phyloP scores from a whole-genome alignment of 2,113 vertebrate species.

The Anarhynchus alexandrinus region DNA sequence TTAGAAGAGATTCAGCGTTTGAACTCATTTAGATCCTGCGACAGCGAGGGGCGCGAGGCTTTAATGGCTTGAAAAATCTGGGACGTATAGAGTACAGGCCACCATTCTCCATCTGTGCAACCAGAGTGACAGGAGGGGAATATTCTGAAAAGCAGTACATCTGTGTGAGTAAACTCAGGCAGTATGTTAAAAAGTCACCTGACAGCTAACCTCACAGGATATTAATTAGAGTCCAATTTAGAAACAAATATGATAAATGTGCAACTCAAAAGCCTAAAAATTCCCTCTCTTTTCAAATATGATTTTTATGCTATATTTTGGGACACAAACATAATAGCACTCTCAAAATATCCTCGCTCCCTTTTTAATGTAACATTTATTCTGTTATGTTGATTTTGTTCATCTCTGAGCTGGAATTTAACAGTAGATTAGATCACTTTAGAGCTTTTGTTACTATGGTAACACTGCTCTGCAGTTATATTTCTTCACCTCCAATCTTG shows the following conservation, averaged over 20 bases:
- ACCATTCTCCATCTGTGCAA: neutral
- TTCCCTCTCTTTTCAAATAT: neutral
- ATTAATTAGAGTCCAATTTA: constrained; percentile 5
- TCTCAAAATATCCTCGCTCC: constrained; percentile 23
- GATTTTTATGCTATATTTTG: neutral
- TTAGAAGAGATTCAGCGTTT: neutral
- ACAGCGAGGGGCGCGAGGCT: neutral
- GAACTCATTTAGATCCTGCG: neutral
- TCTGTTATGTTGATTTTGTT: constrained; percentile 68
- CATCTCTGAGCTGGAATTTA: constrained; percentile 68
- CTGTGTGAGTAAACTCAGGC: neutral
- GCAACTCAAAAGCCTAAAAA: neutral
- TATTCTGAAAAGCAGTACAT: neutral
- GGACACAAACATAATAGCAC: constrained; percentile 11
- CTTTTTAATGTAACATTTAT: constrained; percentile 46
- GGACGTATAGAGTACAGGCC: neutral
- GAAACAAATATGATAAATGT: neutral
- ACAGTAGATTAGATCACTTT: constrained; percentile 74
- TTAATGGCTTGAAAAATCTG: neutral
- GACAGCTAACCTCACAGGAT: neutral
- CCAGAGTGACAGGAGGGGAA: neutral
- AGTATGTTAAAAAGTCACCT: neutral
- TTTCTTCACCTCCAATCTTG: constrained; percentile 66
- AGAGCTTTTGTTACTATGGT: constrained; percentile 74
- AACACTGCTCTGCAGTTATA: constrained; percentile 50